phyloP scores from a whole-genome alignment of 64 coral and sea anemone genomes.

The Trachythela sp. region DNA sequence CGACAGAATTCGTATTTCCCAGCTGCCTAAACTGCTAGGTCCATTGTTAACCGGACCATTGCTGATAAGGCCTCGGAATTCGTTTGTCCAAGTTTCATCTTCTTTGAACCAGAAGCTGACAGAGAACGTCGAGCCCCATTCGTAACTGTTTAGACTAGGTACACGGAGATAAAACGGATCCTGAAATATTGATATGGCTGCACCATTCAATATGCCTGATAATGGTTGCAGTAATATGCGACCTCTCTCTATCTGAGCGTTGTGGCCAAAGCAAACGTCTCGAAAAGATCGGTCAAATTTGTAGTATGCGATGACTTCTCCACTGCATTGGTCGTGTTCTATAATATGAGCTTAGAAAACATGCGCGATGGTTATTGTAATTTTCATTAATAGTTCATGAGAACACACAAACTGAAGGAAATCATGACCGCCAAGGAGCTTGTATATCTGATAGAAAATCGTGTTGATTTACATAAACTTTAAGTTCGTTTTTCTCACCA shows the following conservation, averaged over 20 bases:
- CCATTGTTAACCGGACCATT: neutral
- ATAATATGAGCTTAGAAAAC: too few relatives aligned
- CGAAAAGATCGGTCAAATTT: neutral
- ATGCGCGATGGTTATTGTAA: too few relatives aligned
- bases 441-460: too few relatives aligned
- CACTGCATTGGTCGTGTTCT: neutral
- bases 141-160: neutral
- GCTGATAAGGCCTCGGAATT: neutral
- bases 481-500: too few relatives aligned
- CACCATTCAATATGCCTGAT: neutral
- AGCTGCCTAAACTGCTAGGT: neutral
- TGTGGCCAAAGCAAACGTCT: neutral
- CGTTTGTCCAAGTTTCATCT: neutral
- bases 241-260: neutral
- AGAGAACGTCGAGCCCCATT: neutral
- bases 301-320: neutral
- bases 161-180: neutral
- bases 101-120: neutral
- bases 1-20: neutral
- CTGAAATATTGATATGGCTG: neutral
- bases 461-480: too few relatives aligned
- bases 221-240: neutral
- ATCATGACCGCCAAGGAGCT: too few relatives aligned
- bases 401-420: too few relatives aligned
- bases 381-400: too few relatives aligned